Evolutionary conservation across 2,113 vertebrate species (phyloP), one percentile per base, ranked within the genome.

Genomic region (Phodopus roborovskii): DNA sequence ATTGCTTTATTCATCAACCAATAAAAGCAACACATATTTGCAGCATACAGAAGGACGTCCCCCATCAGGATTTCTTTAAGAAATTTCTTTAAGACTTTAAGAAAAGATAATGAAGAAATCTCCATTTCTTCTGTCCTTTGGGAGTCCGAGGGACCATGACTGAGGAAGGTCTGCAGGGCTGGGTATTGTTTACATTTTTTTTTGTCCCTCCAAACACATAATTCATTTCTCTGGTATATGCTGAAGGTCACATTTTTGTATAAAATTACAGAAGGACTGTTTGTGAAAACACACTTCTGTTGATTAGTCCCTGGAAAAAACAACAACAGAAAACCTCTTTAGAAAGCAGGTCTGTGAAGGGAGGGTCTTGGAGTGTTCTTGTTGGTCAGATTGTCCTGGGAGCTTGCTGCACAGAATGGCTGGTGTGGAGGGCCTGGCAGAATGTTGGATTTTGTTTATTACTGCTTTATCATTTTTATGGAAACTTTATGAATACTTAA

Each of bases 401-500:
- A 82, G 62, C 48, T 36, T n/a, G 28, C 45, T 58, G 28, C 11
- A 39, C 45, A 20, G 50, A 13, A 16, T 9, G 4, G 28, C 39
- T 58, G 19, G 83, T 68, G 66, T 79, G 86, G 86, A 78, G 24
- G 20, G 56, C 39, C 50, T 62, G 50, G 82, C n/a, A 89, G 60
- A 75, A 94, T 62, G 64, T 58, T 64, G 89, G 42, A 33, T 95
- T 89, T 96, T 58, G 87, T 85, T 88, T 58, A 74, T 71, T 50
- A 71, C 36, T 82, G 19, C 79, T 95, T 91, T 90, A 79, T 24
- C 24, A 26, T 56, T 60, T 30, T 87, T 95, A 22, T 90, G 82
- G 85, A 95, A 95, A 97, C 30, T 92, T 87, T 88, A 78, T 77
- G 90, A 93, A 64, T 90, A 91, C 53, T 73, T 94, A 81, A 89